Evolutionary conservation across 2,888 invertebrate genomes (phyloP).

Genomic region (Rotaria sp.): DNA sequence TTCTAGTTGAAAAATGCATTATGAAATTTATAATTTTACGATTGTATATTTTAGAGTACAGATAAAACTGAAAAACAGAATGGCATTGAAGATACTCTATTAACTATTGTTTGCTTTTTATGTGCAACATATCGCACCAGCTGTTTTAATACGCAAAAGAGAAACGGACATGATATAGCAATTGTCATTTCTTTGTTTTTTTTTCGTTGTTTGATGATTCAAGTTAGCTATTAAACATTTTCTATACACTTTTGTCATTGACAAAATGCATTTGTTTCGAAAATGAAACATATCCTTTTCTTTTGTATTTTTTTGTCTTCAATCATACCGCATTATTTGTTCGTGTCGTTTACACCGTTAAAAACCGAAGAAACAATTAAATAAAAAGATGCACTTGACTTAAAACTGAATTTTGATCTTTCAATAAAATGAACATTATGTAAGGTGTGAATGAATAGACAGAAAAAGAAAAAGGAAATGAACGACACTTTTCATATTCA

Average conservation of each 20-base stretch:
- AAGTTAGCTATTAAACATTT: not conserved
- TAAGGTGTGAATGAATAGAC: slow-evolving; percentile 10
- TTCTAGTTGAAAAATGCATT: not conserved
- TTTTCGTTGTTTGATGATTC: not conserved
- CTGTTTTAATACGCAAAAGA: not conserved
- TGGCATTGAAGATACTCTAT: not conserved
- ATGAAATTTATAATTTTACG: not conserved
- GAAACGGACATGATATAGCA: not conserved
- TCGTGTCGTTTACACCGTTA: not conserved
- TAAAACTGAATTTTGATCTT: slow-evolving; percentile 7
- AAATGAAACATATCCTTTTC: slow-evolving; percentile 9
- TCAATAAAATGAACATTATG: not conserved
- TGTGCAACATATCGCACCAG: not conserved
- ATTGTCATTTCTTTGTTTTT: not conserved
- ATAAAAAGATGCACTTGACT: not conserved
- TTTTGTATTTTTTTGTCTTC: not conserved
- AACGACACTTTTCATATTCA: slow-evolving; percentile 17
- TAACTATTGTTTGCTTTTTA: not conserved
- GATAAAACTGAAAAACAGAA: not conserved
- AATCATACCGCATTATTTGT: not conserved
- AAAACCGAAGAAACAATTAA: not conserved
- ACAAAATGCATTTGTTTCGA: not conserved
- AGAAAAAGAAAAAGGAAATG: not conserved
- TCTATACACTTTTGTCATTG: not conserved
- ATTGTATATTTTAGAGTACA: not conserved